These are phyloP conservation scores for Drosophila flavopinicola DNA, from an alignment of 2,888 invertebrate genomes.

Conservation along the genomic window DNA sequence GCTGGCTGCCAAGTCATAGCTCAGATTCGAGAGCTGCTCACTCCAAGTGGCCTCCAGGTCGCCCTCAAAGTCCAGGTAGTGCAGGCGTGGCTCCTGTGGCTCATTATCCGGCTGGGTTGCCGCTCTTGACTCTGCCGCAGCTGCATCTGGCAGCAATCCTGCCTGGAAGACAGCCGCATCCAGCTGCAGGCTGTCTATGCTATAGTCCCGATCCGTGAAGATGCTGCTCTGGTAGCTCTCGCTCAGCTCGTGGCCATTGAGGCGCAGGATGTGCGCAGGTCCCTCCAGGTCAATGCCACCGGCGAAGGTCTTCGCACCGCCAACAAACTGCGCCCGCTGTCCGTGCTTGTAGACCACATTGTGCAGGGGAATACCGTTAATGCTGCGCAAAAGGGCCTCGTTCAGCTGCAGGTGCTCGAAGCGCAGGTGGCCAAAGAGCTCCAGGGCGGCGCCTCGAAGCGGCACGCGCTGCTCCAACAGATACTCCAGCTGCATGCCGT, in stretches of 20 bases:
- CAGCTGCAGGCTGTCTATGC: constrained; percentile 73
- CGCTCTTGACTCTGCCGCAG: constrained; percentile 1
- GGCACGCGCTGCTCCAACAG: constrained; percentile 77
- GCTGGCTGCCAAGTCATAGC: constrained; percentile 35
- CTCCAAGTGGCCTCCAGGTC: constrained; percentile 51
- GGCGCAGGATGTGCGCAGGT: constrained; percentile 69
- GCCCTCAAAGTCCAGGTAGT: constrained; percentile 76
- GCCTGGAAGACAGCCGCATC: constrained; percentile 68
- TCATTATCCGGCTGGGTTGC: not conserved
- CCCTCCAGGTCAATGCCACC: constrained; percentile 70
- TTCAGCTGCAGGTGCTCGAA: constrained; percentile 77
- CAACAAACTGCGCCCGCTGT: constrained; percentile 66
- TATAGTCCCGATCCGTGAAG: constrained; percentile 70
- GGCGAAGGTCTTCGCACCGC: constrained; percentile 68
- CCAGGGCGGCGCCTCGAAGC: constrained; percentile 64
- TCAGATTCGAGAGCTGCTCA: constrained; percentile 26
- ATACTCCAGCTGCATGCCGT: constrained; percentile 74
- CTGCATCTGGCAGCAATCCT: constrained; percentile 52
- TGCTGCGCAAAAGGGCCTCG: constrained; percentile 64
- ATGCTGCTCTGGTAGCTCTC: constrained; percentile 73
- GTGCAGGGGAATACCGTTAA: constrained; percentile 75
- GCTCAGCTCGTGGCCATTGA: constrained; percentile 74
- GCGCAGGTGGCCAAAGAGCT: constrained; percentile 75
- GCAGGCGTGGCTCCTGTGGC: constrained; percentile 36
- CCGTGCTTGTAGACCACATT: constrained; percentile 67